Evolutionary conservation across 2,797 vertebrate genomes (phyloP).

Genomic region (Podargus strigoides): DNA sequence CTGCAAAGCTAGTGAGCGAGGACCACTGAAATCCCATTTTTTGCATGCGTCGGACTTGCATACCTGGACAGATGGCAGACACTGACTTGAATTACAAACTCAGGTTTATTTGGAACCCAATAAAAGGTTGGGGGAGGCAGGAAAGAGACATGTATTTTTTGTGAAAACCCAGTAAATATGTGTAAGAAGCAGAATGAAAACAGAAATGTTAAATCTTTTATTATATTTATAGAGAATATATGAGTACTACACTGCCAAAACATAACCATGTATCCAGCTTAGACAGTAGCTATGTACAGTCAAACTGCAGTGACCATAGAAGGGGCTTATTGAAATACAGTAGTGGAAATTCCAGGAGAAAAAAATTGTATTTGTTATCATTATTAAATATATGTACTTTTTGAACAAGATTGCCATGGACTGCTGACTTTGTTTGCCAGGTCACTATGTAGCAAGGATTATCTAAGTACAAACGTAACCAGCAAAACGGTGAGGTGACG

Average conservation of each 20-base stretch:
- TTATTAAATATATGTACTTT: slow-evolving; percentile 66
- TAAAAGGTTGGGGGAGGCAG: slow-evolving; percentile 16
- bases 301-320: not conserved
- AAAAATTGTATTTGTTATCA: slow-evolving; percentile 49
- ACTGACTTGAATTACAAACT: slow-evolving; percentile 57
- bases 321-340: not conserved
- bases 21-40: not conserved
- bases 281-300: slow-evolving; percentile 31
- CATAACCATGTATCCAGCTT: slow-evolving; percentile 4
- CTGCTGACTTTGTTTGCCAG: slow-evolving; percentile 60
- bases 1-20: not conserved
- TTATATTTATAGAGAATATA: slow-evolving; percentile 66
- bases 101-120: slow-evolving; percentile 57
- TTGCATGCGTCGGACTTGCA: not conserved
- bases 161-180: slow-evolving; percentile 43
- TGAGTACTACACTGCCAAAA: slow-evolving; percentile 40
- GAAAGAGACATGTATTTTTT: slow-evolving; percentile 31
- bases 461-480: not conserved
- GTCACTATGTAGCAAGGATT: not conserved
- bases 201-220: slow-evolving; percentile 48
- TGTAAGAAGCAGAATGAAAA: slow-evolving; percentile 50
- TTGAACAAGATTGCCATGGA: slow-evolving; percentile 51
- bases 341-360: not conserved
- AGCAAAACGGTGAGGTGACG: not conserved
- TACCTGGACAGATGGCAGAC: not conserved